These are phyloP conservation scores for Temnothorax curvispinosus DNA, from an alignment of 1,140 invertebrate species.

Conservation along the genomic window DNA sequence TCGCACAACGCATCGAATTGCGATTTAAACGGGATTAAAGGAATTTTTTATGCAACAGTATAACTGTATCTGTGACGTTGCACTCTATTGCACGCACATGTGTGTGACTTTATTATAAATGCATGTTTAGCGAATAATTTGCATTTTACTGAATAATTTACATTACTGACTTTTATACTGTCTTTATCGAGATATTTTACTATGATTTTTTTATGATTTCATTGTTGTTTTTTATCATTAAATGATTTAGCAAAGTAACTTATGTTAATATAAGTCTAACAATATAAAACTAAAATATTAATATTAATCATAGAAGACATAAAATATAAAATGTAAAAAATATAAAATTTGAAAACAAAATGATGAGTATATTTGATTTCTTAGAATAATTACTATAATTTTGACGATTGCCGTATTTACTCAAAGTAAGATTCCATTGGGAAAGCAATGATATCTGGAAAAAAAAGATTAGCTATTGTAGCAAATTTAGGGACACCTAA, in stretches of 20 bases:
- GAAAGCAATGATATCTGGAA: neutral
- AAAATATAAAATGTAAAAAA: neutral
- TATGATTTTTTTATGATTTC: neutral
- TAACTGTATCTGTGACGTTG: slow-evolving; percentile 43
- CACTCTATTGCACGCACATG: neutral
- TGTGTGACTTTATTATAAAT: slow-evolving; percentile 16
- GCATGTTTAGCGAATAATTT: slow-evolving; percentile 25
- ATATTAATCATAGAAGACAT: neutral
- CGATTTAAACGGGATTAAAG: slow-evolving; percentile 28
- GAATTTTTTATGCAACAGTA: slow-evolving; percentile 43
- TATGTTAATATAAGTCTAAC: neutral
- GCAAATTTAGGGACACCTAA: too few relatives aligned
- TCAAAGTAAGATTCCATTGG: neutral
- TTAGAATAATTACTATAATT: neutral
- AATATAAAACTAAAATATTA: slow-evolving; percentile 2
- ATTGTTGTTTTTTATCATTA: neutral
- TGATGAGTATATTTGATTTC: neutral
- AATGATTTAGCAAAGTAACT: neutral
- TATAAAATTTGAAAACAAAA: neutral
- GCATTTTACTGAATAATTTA: slow-evolving; percentile 15
- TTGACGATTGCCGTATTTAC: neutral
- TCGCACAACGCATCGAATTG: slow-evolving; percentile 9
- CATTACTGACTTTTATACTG: neutral
- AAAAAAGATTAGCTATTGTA: too few relatives aligned
- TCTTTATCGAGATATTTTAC: slow-evolving; percentile 17